Evolutionary conservation across 2,113 vertebrate genomes (phyloP).

Genomic region (Promerops cafer): DNA sequence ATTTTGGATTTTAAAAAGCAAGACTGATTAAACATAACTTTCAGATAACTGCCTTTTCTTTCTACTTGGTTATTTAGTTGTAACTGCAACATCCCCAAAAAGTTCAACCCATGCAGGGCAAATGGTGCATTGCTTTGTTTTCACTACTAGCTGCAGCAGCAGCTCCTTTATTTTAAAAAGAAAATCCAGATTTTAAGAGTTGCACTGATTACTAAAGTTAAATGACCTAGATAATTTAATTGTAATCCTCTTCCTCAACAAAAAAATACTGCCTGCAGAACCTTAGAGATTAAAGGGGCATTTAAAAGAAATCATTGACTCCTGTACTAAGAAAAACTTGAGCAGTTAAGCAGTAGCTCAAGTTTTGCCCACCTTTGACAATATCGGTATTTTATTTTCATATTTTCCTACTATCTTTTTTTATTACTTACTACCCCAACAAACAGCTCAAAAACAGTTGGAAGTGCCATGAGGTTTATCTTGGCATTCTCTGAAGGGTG

Average conservation of each 20-base stretch:
- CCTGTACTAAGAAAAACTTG: background rate
- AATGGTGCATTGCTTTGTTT: background rate
- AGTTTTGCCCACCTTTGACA: background rate
- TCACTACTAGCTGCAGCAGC: background rate
- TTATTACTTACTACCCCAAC: background rate
- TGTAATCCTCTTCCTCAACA: background rate
- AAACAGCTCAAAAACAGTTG: background rate
- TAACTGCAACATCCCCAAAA: background rate
- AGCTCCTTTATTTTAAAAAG: background rate
- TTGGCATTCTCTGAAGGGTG: background rate
- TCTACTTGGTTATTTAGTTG: background rate
- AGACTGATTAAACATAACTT: background rate
- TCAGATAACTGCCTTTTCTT: background rate
- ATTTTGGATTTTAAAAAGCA: background rate
- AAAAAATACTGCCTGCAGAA: background rate
- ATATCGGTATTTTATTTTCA: background rate
- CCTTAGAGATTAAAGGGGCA: background rate
- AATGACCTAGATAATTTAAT: slow-evolving; percentile 18
- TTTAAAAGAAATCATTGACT: background rate
- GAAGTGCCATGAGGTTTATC: background rate
- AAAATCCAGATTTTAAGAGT: background rate
- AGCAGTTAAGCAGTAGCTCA: background rate
- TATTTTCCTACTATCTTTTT: background rate
- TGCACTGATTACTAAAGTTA: background rate
- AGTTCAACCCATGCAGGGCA: background rate